These are phyloP conservation scores for Marmota monax DNA, from an alignment of 2,113 vertebrate species.

Conservation along the genomic window DNA sequence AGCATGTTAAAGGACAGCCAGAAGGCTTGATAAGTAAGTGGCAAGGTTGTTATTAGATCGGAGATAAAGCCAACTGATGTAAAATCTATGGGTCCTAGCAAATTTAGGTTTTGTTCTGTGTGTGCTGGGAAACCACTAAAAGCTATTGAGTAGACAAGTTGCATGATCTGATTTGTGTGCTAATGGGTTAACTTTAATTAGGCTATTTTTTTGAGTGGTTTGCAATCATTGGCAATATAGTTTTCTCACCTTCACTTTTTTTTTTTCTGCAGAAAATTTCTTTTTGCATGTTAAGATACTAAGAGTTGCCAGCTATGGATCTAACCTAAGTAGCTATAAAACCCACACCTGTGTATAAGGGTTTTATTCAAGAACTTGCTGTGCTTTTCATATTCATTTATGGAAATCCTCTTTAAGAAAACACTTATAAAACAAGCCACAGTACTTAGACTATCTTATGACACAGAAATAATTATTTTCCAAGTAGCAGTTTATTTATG, in stretches of 20 bases:
- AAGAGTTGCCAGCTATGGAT: not conserved
- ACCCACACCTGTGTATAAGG: not conserved
- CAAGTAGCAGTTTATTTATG: slow-evolving; percentile 62
- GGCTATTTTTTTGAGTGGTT: not conserved
- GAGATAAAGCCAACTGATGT: not conserved
- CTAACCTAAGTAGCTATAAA: slow-evolving; percentile 51
- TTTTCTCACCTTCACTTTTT: slow-evolving; percentile 39
- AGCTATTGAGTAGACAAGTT: not conserved
- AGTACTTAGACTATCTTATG: slow-evolving; percentile 33
- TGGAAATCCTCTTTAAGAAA: slow-evolving; percentile 40
- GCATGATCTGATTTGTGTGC: not conserved
- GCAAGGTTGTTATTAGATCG: not conserved
- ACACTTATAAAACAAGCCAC: slow-evolving; percentile 36
- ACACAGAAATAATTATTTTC: slow-evolving; percentile 68
- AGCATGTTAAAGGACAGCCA: not conserved
- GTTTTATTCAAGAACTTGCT: slow-evolving; percentile 14
- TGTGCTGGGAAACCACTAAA: not conserved
- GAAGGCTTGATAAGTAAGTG: not conserved
- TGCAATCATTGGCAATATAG: not conserved
- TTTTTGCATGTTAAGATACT: slow-evolving; percentile 29
- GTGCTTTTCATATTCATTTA: slow-evolving; percentile 46
- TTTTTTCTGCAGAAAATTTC: not conserved
- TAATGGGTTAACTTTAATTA: not conserved
- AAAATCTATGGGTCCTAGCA: not conserved
- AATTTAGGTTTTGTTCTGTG: slow-evolving; percentile 5